Evolutionary conservation across 2,888 invertebrate genomes (phyloP).

Genomic region (Malachius bipustulatus): DNA sequence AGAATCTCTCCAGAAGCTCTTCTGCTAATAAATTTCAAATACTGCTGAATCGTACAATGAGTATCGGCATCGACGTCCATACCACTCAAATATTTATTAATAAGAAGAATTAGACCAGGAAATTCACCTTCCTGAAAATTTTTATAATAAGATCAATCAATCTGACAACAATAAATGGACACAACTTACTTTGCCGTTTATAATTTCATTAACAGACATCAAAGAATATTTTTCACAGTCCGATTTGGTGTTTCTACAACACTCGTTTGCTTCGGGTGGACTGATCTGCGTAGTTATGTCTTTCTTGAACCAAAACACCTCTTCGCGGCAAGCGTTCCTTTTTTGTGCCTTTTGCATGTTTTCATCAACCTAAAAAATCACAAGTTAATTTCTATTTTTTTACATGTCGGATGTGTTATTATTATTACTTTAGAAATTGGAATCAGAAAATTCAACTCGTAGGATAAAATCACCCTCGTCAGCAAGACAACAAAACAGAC

Average conservation of each 20-base stretch:
- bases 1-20: conserved; percentile 79
- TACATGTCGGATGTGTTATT: background rate
- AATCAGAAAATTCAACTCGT: conserved; percentile 89
- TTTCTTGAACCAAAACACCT: conserved; percentile 89
- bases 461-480: conserved; percentile 92
- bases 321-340: conserved; percentile 68
- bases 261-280: conserved; percentile 37
- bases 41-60: conserved; percentile 92
- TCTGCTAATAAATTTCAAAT: conserved; percentile 81
- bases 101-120: conserved; percentile 88
- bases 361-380: conserved; percentile 60
- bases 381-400: background rate
- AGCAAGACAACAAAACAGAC: conserved; percentile 95
- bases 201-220: conserved; percentile 92
- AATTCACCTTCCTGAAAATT: conserved; percentile 66
- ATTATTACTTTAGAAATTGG: conserved; percentile 75
- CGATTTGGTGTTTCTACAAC: conserved; percentile 28
- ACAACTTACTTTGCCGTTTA: conserved; percentile 79
- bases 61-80: conserved; percentile 99
- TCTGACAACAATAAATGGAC: no score
- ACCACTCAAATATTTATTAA: conserved; percentile 84
- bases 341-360: conserved; percentile 95
- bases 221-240: conserved; percentile 49
- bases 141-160: conserved; percentile 9
- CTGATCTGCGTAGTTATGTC: conserved; percentile 50